These are phyloP conservation scores for Formica aserva DNA, from an alignment of 2,888 invertebrate genomes.

Conservation along the genomic window DNA sequence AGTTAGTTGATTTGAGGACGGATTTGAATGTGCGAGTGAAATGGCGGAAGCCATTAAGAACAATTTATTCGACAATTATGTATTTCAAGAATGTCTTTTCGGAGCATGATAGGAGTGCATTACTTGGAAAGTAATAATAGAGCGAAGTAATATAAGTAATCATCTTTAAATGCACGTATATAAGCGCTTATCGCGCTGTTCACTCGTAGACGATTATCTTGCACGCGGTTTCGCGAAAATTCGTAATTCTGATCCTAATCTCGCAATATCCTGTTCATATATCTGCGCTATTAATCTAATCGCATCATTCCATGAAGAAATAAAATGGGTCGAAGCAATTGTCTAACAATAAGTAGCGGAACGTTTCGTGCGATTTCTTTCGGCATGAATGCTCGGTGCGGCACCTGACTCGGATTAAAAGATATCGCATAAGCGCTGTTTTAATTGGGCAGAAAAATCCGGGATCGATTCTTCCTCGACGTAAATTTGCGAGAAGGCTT, in stretches of 20 bases:
- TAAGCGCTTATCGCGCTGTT: conserved; percentile 31
- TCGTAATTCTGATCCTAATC: conserved; percentile 41
- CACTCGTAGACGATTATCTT: conserved; percentile 28
- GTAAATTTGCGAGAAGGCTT: not conserved
- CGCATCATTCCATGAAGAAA: conserved; percentile 41
- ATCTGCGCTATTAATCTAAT: conserved; percentile 53
- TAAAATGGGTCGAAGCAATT: conserved; percentile 48
- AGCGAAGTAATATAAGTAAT: conserved; percentile 39
- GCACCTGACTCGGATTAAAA: not conserved
- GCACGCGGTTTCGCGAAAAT: conserved; percentile 43
- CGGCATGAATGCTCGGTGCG: conserved; percentile 1
- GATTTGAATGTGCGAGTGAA: conserved; percentile 3
- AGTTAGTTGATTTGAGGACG: conserved; percentile 12
- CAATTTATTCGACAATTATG: conserved; percentile 30
- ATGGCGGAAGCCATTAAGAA: conserved; percentile 22
- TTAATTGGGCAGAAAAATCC: not conserved
- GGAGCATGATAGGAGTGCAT: conserved; percentile 17
- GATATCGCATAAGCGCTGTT: not conserved
- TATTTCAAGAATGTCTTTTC: conserved; percentile 37
- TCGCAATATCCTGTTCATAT: conserved; percentile 50
- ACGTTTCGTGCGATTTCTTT: conserved; percentile 42
- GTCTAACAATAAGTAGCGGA: conserved; percentile 31
- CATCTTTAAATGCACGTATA: conserved; percentile 31
- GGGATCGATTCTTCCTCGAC: not conserved
- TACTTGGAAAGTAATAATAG: conserved; percentile 36